phyloP scores from a whole-genome alignment of 1,140 invertebrate genomes.

The Venturia canescens region DNA sequence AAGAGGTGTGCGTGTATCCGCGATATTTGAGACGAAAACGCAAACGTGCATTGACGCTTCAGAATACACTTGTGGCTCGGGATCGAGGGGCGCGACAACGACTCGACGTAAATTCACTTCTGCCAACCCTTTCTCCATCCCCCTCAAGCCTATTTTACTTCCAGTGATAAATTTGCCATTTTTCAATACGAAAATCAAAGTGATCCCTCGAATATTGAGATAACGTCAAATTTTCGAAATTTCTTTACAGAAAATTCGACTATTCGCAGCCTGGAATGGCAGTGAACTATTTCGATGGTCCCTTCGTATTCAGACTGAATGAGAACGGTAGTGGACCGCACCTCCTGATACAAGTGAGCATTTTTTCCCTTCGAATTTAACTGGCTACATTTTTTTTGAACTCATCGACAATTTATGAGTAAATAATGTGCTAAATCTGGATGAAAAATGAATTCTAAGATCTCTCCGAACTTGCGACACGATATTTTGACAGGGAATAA shows the following conservation, averaged over 20 bases:
- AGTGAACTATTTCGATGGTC: conserved; percentile 77
- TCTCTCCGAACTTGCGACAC: too few relatives aligned
- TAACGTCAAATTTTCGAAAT: too few relatives aligned
- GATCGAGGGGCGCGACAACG: not conserved
- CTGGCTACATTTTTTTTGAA: too few relatives aligned
- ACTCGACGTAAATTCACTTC: not conserved
- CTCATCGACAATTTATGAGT: too few relatives aligned
- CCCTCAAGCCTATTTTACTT: not conserved
- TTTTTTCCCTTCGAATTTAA: conserved; percentile 26
- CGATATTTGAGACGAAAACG: not conserved
- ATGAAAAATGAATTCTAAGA: too few relatives aligned
- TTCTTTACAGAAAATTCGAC: not conserved
- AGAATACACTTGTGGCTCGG: conserved; percentile 9
- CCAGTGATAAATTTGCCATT: not conserved
- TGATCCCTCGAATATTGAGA: too few relatives aligned
- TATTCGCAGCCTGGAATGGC: conserved; percentile 53
- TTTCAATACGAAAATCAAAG: too few relatives aligned
- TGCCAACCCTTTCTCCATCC: not conserved
- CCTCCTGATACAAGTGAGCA: conserved; percentile 83
- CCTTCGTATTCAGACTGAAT: conserved; percentile 85
- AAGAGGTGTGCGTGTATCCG: conserved; percentile 18
- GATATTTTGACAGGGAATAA: too few relatives aligned
- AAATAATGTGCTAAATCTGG: too few relatives aligned
- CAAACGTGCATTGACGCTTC: conserved; percentile 21
- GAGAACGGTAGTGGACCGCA: conserved; percentile 87